Evolutionary conservation across 2,797 vertebrate species (phyloP).

Genomic region (Netta rufina): DNA sequence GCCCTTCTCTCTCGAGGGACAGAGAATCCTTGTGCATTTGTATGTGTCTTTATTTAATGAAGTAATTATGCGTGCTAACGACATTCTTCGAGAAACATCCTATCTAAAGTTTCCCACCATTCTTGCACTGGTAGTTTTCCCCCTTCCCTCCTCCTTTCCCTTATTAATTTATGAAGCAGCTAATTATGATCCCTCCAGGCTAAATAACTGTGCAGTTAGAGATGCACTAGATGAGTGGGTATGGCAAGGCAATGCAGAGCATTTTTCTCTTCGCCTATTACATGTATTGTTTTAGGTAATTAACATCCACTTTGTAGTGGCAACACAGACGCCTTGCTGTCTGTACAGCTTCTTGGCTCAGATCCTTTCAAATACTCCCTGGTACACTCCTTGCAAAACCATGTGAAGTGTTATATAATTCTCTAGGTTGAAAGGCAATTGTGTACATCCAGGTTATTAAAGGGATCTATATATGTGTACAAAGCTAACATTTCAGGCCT

Average conservation of each 20-base stretch:
- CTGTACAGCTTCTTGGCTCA: slow-evolving; percentile 85
- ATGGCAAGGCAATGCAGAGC: slow-evolving; percentile 73
- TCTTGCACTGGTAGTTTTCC: slow-evolving; percentile 70
- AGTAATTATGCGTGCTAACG: slow-evolving; percentile 76
- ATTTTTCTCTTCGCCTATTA: slow-evolving; percentile 81
- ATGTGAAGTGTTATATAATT: slow-evolving; percentile 81
- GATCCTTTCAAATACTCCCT: slow-evolving; percentile 79
- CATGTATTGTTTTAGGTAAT: slow-evolving; percentile 89
- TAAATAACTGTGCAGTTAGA: slow-evolving; percentile 85
- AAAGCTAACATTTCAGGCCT: slow-evolving; percentile 2
- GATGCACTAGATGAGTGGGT: slow-evolving; percentile 77
- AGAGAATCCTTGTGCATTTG: not conserved
- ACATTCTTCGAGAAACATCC: slow-evolving; percentile 79
- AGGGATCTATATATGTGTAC: slow-evolving; percentile 14
- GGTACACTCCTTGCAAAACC: slow-evolving; percentile 82
- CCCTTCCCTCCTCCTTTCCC: slow-evolving; percentile 69
- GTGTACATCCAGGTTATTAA: slow-evolving; percentile 71
- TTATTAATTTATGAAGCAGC: slow-evolving; percentile 85
- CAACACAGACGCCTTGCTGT: slow-evolving; percentile 86
- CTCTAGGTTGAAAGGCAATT: slow-evolving; percentile 72
- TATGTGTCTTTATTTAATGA: slow-evolving; percentile 63
- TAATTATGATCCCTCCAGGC: slow-evolving; percentile 83
- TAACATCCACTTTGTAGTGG: slow-evolving; percentile 89
- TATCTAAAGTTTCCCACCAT: slow-evolving; percentile 82
- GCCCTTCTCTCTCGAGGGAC: slow-evolving; percentile 21